Conservation (phyloP, 2,888 invertebrate species). For the Eulithis prunata region DNA sequence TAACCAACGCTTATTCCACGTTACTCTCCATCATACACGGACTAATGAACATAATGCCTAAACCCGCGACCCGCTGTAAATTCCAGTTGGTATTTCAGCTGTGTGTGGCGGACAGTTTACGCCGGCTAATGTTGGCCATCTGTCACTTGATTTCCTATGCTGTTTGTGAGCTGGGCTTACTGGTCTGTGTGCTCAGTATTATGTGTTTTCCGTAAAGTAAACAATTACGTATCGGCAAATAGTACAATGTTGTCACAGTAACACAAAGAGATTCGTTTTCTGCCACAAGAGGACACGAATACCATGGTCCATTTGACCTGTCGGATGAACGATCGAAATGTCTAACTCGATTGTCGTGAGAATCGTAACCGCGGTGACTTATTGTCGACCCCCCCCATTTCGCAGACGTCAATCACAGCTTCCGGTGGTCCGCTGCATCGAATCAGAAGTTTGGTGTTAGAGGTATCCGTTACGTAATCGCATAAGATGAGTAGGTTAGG, state of each 20-base stretch:
- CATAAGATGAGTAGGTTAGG: not conserved
- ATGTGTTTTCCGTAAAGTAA: conserved; percentile 10
- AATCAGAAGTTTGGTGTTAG: conserved; percentile 11
- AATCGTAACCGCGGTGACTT: conserved; percentile 21
- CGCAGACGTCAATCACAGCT: conserved; percentile 26
- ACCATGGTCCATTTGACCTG: conserved; percentile 3
- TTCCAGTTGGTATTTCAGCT: conserved; percentile 23
- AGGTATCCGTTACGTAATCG: conserved; percentile 6
- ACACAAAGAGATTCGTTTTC: no score
- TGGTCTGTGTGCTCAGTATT: conserved; percentile 16
- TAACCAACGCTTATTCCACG: conserved; percentile 16
- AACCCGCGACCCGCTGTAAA: conserved; percentile 23
- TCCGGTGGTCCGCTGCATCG: conserved; percentile 18
- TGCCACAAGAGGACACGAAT: not conserved
- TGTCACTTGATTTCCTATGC: conserved; percentile 33
- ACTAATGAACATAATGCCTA: conserved; percentile 31
- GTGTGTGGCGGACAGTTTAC: conserved; percentile 26
- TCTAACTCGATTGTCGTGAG: conserved; percentile 26
- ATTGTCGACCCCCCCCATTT: conserved; percentile 25
- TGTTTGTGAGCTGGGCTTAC: conserved; percentile 23
- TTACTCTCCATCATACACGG: conserved; percentile 22
- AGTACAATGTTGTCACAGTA: no score
- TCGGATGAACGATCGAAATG: conserved; percentile 6
- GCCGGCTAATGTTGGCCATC: conserved; percentile 31
- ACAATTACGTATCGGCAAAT: not conserved